phyloP scores from a whole-genome alignment of 37 sponge, comb jelly and placozoan genomes.

The Eunapius fragilis region DNA sequence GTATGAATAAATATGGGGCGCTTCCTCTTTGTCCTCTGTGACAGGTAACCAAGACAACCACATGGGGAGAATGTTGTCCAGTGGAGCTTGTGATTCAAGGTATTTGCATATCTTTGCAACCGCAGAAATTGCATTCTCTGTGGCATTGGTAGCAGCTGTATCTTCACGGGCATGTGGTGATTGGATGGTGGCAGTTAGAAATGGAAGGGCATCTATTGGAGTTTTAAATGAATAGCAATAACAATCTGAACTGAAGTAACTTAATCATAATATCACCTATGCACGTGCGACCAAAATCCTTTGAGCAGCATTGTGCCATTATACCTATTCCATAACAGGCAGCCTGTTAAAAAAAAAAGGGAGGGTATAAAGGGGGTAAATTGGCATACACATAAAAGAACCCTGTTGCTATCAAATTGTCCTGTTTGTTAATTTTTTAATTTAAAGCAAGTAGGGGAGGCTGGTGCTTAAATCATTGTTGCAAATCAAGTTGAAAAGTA shows the following conservation, averaged over 20 bases:
- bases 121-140: conserved; percentile 97
- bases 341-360: conserved; percentile 55
- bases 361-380: too few relatives aligned
- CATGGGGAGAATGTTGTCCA: conserved; percentile 81
- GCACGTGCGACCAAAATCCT: conserved; percentile 76
- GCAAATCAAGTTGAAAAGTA: too few relatives aligned
- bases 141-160: conserved; percentile 70
- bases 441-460: too few relatives aligned
- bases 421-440: too few relatives aligned
- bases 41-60: conserved; percentile 98
- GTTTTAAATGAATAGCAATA: not conserved
- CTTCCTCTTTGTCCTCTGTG: conserved; percentile 94
- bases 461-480: too few relatives aligned
- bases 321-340: conserved; percentile 93
- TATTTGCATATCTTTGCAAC: conserved; percentile 95
- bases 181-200: conserved; percentile 67
- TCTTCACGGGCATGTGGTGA: conserved; percentile 56
- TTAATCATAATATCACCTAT: conserved; percentile 35
- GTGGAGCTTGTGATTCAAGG: conserved; percentile 71
- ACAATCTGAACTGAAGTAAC: not conserved
- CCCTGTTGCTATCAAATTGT: too few relatives aligned
- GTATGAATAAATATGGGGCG: conserved; percentile 88
- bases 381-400: not conserved
- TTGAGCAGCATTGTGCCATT: conserved; percentile 81
- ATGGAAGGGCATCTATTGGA: conserved; percentile 76